These are phyloP conservation scores for Dunckerocampus dactyliophorus DNA, from an alignment of 2,113 vertebrate species.

Conservation along the genomic window DNA sequence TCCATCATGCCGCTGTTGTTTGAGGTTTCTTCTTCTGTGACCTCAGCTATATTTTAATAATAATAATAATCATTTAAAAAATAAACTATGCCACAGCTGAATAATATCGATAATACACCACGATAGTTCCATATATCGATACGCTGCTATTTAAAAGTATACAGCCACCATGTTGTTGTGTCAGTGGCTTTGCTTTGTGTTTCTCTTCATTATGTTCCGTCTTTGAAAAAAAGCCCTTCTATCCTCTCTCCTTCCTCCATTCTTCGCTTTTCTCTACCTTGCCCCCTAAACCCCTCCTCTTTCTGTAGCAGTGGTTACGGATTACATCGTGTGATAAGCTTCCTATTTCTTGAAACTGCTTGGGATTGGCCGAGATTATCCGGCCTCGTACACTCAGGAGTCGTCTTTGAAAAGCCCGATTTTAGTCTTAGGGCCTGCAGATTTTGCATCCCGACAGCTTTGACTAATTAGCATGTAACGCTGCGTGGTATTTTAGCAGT, in stretches of 20 bases:
- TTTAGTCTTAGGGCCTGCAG: constrained; percentile 66
- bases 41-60: too few species aligned
- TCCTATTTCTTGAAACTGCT: constrained; percentile 77
- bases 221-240: constrained; percentile 13
- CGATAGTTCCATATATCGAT: too few species aligned
- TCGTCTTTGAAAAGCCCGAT: constrained; percentile 69
- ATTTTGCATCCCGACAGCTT: constrained; percentile 75
- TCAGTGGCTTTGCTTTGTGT: neutral
- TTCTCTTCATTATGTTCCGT: constrained; percentile 1
- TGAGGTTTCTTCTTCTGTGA: too few species aligned
- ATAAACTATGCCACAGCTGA: too few species aligned
- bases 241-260: constrained; percentile 20
- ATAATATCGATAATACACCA: too few species aligned
- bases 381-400: constrained; percentile 67
- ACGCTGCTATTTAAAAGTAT: too few species aligned
- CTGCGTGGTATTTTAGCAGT: constrained; percentile 51
- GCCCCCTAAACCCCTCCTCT: constrained; percentile 36
- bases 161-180: neutral
- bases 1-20: too few species aligned
- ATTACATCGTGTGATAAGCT: constrained; percentile 81
- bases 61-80: too few species aligned
- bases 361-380: constrained; percentile 75
- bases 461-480: constrained; percentile 75
- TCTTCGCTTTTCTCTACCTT: constrained; percentile 50
- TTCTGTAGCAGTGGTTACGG: constrained; percentile 59